Conservation (phyloP, 92 coral and sea anemone genomes). For the Porites lobata region DNA sequence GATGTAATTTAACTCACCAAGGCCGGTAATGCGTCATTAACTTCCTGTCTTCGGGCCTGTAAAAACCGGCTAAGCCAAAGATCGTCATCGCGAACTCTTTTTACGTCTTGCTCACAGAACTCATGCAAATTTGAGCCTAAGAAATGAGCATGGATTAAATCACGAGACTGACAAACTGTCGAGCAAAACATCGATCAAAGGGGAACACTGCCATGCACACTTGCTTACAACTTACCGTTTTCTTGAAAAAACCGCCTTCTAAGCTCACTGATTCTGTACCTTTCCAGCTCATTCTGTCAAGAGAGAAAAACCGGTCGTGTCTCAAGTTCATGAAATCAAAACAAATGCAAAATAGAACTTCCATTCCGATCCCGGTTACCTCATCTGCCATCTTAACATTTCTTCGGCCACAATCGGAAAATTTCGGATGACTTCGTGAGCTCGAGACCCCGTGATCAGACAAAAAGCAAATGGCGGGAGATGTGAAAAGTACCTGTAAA, state of each 20-base stretch:
- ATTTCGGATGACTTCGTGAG: conserved; percentile 6
- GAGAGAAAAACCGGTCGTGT: conserved; percentile 7
- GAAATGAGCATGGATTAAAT: background rate
- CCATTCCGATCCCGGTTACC: conserved; percentile 17
- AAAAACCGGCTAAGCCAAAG: conserved; percentile 80
- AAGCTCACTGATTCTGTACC: conserved; percentile 56
- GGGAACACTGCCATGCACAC: background rate
- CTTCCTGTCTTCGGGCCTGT: conserved; percentile 70
- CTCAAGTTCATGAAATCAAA: background rate
- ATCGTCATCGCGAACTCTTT: conserved; percentile 77
- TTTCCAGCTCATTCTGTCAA: conserved; percentile 71
- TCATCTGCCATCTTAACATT: conserved; percentile 67
- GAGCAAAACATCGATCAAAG: background rate
- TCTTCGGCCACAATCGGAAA: conserved; percentile 29
- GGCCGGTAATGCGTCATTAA: conserved; percentile 72
- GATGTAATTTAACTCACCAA: conserved; percentile 53
- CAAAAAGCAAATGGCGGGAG: background rate
- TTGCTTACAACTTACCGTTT: conserved; percentile 56
- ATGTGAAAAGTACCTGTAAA: background rate
- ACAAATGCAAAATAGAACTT: conserved; percentile 28
- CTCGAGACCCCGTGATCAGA: background rate
- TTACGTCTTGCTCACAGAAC: conserved; percentile 73
- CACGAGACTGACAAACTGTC: background rate
- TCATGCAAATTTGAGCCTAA: conserved; percentile 71
- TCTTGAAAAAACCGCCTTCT: conserved; percentile 79